Evolutionary conservation across 2,113 vertebrate species (phyloP), one percentile per base, ranked within the genome.

Genomic region (Seriola aureovittata): DNA sequence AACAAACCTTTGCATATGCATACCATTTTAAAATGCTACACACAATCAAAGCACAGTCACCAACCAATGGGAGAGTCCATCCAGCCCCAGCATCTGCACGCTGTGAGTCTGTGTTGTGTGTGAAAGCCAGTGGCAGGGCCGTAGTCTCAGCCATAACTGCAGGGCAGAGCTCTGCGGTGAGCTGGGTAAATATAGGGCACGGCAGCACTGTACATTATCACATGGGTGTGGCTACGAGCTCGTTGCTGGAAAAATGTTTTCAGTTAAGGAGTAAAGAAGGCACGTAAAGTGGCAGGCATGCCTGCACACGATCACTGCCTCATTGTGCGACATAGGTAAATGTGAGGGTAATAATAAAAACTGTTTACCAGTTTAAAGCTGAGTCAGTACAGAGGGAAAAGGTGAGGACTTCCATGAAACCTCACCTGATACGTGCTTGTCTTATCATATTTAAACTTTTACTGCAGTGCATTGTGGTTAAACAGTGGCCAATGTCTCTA

Each of bases 131-230:
- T 85, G 74, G 62, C 72, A 77, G 78, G 48, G 87, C 87, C 85
- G 69, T 82, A 73, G 17, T 78, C 80, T 88, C 66, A 71, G 69
- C 74, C 60, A n/a, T 93, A 93, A 93, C 86, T 94, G 89, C 89
- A 93, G 93, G 89, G 89, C 88, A 92, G 90, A 92, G 89, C 74
- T 89, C 81, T 93, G 93, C 2, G 93, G 93, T 57, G 60, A 87
- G 84, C 89, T 85, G 90, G 78, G 84, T 93, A 93, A 94, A 90
- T 94, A 93, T 90, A 92, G 91, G 92, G 85, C 84, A 83, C 65
- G 29, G 63, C 90, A 75, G 80, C 82, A 71, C 50, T 78, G 87
- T 81, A 73, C 91, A 88, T 90, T 89, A 92, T 89, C 83, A 70
- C 91, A 92, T 80, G 93, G 93, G 94, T 90, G 92, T 91, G 91